phyloP scores from a whole-genome alignment of 2,888 invertebrate genomes.

The Leucoptera coffeella region DNA sequence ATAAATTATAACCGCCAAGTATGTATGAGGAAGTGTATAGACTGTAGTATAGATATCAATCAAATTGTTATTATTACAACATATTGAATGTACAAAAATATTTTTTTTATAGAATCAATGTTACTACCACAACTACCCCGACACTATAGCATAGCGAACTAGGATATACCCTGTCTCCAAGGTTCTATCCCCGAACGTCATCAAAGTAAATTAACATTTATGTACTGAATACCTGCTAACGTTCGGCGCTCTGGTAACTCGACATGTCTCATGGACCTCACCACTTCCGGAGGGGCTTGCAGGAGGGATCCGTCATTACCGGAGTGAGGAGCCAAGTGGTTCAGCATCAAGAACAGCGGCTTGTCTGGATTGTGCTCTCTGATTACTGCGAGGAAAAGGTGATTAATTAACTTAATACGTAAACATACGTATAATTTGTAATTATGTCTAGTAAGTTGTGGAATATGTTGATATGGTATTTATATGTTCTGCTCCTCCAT shows the following conservation, averaged over 20 bases:
- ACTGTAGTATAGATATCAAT: constrained; percentile 4
- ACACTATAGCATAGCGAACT: too few relatives aligned
- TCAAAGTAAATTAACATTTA: constrained; percentile 4
- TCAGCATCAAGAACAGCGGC: constrained; percentile 74
- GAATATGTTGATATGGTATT: too few relatives aligned
- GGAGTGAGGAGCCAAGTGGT: constrained; percentile 75
- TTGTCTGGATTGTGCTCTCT: constrained; percentile 41
- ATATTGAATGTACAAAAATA: constrained; percentile 1
- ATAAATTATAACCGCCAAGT: too few relatives aligned
- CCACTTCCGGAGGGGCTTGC: constrained; percentile 65
- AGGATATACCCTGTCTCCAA: too few relatives aligned
- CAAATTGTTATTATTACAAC: constrained; percentile 8
- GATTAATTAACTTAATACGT: too few relatives aligned
- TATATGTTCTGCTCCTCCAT: too few relatives aligned
- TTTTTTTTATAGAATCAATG: neutral
- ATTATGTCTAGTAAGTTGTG: too few relatives aligned
- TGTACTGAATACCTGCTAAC: constrained; percentile 70
- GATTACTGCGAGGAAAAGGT: constrained; percentile 42
- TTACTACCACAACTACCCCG: too few relatives aligned
- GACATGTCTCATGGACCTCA: constrained; percentile 64
- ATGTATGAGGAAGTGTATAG: too few relatives aligned
- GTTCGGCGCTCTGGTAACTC: constrained; percentile 60
- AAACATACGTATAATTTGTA: too few relatives aligned
- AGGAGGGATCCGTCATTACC: constrained; percentile 63
- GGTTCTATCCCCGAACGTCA: too few relatives aligned